Conservation (phyloP, 1,140 invertebrate species). For the Panonychus citri region DNA sequence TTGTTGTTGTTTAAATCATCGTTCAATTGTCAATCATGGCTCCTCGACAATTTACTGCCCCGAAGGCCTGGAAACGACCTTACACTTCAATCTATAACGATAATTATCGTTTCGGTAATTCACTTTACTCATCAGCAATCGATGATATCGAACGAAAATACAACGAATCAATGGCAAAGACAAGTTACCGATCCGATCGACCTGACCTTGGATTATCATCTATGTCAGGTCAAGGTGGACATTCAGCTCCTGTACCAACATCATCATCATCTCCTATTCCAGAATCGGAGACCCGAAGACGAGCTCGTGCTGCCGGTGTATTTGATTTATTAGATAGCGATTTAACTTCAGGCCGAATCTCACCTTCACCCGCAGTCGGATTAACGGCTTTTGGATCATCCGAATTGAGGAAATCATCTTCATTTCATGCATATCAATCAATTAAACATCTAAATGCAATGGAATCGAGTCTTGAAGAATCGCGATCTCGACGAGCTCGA, state of each 20-base stretch:
- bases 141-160: slow-evolving; percentile 15
- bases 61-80: slow-evolving; percentile 15
- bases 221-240: slow-evolving; percentile 4
- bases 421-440: slow-evolving; percentile 1
- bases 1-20: too few relatives aligned
- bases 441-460: not conserved
- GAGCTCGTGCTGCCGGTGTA: not conserved
- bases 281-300: not conserved
- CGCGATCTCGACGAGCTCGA: not conserved
- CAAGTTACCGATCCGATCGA: slow-evolving; percentile 8
- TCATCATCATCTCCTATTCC: not conserved
- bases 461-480: slow-evolving; percentile 2
- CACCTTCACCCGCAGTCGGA: not conserved
- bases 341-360: not conserved
- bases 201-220: slow-evolving; percentile 10
- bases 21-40: not conserved
- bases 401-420: not conserved
- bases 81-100: slow-evolving; percentile 17
- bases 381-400: not conserved
- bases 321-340: not conserved
- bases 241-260: not conserved
- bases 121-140: slow-evolving; percentile 15
- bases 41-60: slow-evolving; percentile 5
- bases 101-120: slow-evolving; percentile 17
- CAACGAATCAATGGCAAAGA: slow-evolving; percentile 6